phyloP scores from a whole-genome alignment of 2,888 invertebrate genomes.

The Gonocerus acuteangulatus region DNA sequence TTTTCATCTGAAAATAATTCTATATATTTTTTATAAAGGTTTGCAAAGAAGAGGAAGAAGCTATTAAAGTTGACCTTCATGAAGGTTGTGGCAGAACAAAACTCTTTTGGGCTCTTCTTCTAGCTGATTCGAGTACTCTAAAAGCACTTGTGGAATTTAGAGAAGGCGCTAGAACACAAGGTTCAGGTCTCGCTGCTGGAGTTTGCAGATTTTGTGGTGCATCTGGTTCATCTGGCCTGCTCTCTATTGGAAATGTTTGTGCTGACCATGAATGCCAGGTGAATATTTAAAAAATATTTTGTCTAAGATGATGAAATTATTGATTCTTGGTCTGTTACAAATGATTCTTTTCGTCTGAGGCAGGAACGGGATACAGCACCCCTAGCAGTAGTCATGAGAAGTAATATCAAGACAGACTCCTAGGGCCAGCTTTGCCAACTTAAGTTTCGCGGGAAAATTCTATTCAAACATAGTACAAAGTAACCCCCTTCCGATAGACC shows the following conservation, averaged over 20 bases:
- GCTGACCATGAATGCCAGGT: conserved; percentile 89
- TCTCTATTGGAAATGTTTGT: conserved; percentile 89
- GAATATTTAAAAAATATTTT: conserved; percentile 35
- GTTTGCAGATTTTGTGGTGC: conserved; percentile 88
- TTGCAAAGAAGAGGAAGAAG: conserved; percentile 93
- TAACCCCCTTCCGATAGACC: too few relatives aligned
- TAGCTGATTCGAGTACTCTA: conserved; percentile 87
- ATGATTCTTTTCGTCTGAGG: too few relatives aligned
- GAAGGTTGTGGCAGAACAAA: conserved; percentile 92
- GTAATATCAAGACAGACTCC: too few relatives aligned
- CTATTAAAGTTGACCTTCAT: conserved; percentile 93
- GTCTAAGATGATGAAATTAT: too few relatives aligned
- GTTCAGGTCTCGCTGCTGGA: conserved; percentile 51
- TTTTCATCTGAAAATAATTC: too few relatives aligned
- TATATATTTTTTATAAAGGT: conserved; percentile 49
- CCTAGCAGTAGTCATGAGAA: too few relatives aligned
- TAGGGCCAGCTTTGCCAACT: too few relatives aligned
- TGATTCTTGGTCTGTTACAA: too few relatives aligned
- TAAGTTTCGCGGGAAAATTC: too few relatives aligned
- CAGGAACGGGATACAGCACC: too few relatives aligned
- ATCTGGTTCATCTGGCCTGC: conserved; percentile 69
- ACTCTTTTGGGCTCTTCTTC: conserved; percentile 85
- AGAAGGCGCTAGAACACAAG: conserved; percentile 51
- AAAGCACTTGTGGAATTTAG: conserved; percentile 88
- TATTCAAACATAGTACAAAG: too few relatives aligned